phyloP scores from a whole-genome alignment of 2,888 invertebrate species.

The Minunthozetes semirufus region DNA sequence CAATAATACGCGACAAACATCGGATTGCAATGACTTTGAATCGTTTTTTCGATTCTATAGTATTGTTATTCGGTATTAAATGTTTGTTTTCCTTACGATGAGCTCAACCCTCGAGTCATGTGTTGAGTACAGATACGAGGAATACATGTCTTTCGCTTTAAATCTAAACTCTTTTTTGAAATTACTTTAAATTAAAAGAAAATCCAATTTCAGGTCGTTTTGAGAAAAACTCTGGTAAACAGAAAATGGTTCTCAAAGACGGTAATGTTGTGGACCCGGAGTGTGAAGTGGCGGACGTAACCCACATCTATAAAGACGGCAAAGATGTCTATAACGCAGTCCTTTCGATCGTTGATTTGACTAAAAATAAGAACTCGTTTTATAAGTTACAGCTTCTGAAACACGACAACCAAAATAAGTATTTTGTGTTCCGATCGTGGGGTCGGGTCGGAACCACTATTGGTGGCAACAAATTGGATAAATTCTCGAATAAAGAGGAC shows the following conservation, averaged over 20 bases:
- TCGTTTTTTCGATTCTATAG: neutral
- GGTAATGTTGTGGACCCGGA: conserved; percentile 91
- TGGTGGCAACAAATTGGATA: conserved; percentile 64
- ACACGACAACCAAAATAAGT: conserved; percentile 58
- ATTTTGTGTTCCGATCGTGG: conserved; percentile 84
- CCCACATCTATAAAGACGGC: conserved; percentile 55
- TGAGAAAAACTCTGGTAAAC: neutral
- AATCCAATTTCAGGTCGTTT: conserved; percentile 4
- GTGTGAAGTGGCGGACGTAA: conserved; percentile 62
- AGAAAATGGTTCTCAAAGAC: conserved; percentile 64
- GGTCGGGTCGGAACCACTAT: conserved; percentile 93
- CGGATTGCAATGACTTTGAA: neutral
- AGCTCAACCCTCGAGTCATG: conserved; percentile 15
- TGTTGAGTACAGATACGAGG: conserved; percentile 30
- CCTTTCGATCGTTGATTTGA: conserved; percentile 76
- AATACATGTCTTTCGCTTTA: neutral
- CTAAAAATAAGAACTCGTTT: conserved; percentile 79
- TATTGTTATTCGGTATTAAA: conserved; percentile 1
- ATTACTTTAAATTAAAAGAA: neutral
- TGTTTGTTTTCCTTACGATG: conserved; percentile 22
- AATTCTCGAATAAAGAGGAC: conserved; percentile 51
- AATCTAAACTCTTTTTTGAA: neutral
- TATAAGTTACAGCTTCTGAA: conserved; percentile 89
- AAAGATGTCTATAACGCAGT: conserved; percentile 67
- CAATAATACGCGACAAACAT: conserved; percentile 10